Evolutionary conservation across 2,797 vertebrate species (phyloP), one percentile per base, ranked within the genome.

Genomic region (Enteromius viviparus): DNA sequence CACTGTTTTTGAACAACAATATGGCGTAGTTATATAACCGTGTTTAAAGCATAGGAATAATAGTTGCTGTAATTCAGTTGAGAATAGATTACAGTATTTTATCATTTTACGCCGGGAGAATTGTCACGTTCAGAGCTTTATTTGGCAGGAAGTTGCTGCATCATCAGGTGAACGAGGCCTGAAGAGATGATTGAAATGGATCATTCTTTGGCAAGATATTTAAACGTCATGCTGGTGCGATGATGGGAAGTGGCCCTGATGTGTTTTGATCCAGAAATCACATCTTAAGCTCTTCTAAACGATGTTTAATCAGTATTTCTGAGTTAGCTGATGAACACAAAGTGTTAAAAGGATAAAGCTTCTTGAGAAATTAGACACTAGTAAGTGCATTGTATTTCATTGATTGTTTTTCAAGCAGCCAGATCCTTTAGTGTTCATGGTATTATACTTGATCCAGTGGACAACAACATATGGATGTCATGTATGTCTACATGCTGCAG

Each of bases 171-270:
- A 68, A 10, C 32, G 26, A 65, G 34, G 70, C 82, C 71, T 66
- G 45, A 26, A 34, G 21, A 10, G 3, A 64, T 29, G 23, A 78
- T n/a, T 45, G 60, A 29, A 12, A 9, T 11, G 75, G 86, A 64
- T 80, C 86, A 78, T 42, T 83, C 65, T 89, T 81, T 87, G 75
- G 81, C 85, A 87, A 29, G 45, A 29, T 26, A 11, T 58, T 37
- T 64, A 26, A 29, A 75, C 10, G 66, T 84, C 40, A 80, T 26
- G 77, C 45, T 17, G 53, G 15, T 89, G 32, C 42, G 86, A 86
- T 84, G 86, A 49, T 10, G 51, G 47, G 83, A 89, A 85, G 83
- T 40, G 87, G 89, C 89, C 85, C 85, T 85, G 15, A 17, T 32
- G 23, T 68, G 45, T 62, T 83, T 78, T 83, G 37, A 80, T 60